phyloP scores from a whole-genome alignment of 2,888 invertebrate species.

The Mythimna ferrago region DNA sequence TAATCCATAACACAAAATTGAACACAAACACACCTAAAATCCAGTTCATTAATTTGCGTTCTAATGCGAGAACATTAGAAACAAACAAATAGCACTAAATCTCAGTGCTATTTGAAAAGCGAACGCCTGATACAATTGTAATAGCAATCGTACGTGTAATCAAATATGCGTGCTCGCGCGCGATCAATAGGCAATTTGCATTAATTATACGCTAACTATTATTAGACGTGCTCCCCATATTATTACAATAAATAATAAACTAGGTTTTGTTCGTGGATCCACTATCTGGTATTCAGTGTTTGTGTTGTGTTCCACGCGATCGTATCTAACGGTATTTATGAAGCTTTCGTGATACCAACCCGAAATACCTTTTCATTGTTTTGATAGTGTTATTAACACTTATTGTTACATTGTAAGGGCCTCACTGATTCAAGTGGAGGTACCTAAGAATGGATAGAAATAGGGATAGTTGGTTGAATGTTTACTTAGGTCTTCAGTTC shows the following conservation, averaged over 20 bases:
- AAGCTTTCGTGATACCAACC: constrained; percentile 28
- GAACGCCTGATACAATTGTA: constrained; percentile 62
- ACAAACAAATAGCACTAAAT: constrained; percentile 45
- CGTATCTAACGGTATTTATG: constrained; percentile 55
- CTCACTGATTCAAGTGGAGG: neutral
- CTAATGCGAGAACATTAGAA: constrained; percentile 21
- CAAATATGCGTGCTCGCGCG: constrained; percentile 60
- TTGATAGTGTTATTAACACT: constrained; percentile 20
- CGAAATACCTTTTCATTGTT: constrained; percentile 41
- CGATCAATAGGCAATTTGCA: constrained; percentile 67
- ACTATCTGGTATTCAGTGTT: constrained; percentile 49
- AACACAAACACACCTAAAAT: constrained; percentile 19
- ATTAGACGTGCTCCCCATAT: constrained; percentile 52
- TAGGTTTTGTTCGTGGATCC: constrained; percentile 55
- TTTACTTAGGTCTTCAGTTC: neutral
- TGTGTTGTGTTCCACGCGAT: constrained; percentile 43
- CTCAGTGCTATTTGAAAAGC: constrained; percentile 33
- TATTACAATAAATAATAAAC: constrained; percentile 59
- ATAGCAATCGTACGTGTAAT: constrained; percentile 61
- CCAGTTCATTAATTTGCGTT: constrained; percentile 9
- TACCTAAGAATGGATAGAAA: neutral
- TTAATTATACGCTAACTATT: constrained; percentile 58
- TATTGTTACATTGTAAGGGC: neutral
- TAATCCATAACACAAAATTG: neutral
- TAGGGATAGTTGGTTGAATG: neutral